Conservation (phyloP, 2,888 invertebrate genomes). For the Tiliacea citrago region DNA sequence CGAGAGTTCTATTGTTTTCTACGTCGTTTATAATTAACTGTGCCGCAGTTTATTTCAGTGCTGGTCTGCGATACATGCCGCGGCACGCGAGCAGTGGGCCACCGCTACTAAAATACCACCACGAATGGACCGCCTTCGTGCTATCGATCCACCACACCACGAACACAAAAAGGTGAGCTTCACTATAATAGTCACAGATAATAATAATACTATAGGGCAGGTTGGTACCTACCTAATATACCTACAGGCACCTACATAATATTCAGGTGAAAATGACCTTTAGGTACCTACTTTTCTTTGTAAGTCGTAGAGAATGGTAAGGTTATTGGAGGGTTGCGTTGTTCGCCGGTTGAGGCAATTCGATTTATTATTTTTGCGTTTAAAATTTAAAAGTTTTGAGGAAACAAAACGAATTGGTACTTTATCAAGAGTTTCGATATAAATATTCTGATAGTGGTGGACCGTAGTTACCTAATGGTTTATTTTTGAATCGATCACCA, state of each 20-base stretch:
- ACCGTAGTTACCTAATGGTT: constrained; percentile 8
- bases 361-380: not conserved
- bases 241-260: not conserved
- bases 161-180: constrained; percentile 38
- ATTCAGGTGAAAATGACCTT: constrained; percentile 12
- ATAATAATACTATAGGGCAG: too few relatives aligned
- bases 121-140: constrained; percentile 71
- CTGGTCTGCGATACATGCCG: constrained; percentile 51
- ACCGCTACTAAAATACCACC: constrained; percentile 71
- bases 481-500: constrained; percentile 47
- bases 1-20: constrained; percentile 29
- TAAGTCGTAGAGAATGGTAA: not conserved
- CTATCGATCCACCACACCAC: constrained; percentile 75
- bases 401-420: not conserved
- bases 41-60: constrained; percentile 53
- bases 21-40: constrained; percentile 43
- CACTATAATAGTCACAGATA: constrained; percentile 10
- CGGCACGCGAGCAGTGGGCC: constrained; percentile 60
- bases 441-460: not conserved
- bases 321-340: constrained; percentile 9
- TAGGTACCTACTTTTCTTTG: constrained; percentile 33
- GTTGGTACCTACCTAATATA: too few relatives aligned
- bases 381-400: not conserved
- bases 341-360: constrained; percentile 8
- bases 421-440: not conserved